These are phyloP conservation scores for Eumaeus atala DNA, from an alignment of 1,140 invertebrate species.

Conservation along the genomic window DNA sequence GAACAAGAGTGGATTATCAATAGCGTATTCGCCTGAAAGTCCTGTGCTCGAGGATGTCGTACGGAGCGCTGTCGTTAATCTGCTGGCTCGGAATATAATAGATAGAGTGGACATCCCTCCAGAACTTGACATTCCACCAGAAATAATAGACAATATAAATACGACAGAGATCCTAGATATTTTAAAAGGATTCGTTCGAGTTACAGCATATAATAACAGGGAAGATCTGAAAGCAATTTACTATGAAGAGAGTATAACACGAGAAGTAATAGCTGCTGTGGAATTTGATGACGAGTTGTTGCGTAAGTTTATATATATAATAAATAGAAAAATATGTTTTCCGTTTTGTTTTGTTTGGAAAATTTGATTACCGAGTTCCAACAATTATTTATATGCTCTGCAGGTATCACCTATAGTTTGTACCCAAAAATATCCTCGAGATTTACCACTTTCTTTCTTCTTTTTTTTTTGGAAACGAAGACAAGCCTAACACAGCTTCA, in stretches of 20 bases:
- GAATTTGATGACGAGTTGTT: conserved; percentile 51
- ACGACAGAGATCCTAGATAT: conserved; percentile 35
- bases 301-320: too few relatives aligned
- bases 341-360: too few relatives aligned
- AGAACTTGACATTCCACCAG: conserved; percentile 30
- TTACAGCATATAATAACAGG: conserved; percentile 43
- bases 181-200: conserved; percentile 34
- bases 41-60: conserved; percentile 49
- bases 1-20: conserved; percentile 41
- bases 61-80: conserved; percentile 36
- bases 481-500: too few relatives aligned
- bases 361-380: too few relatives aligned
- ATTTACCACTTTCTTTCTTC: too few relatives aligned
- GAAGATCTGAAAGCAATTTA: conserved; percentile 44
- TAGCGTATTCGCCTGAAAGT: conserved; percentile 57
- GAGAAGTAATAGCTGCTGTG: conserved; percentile 47
- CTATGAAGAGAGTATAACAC: conserved; percentile 38
- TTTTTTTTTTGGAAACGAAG: too few relatives aligned
- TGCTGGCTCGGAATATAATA: conserved; percentile 36
- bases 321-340: too few relatives aligned
- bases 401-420: too few relatives aligned
- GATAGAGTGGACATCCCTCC: conserved; percentile 33
- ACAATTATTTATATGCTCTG: too few relatives aligned
- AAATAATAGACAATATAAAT: conserved; percentile 27
- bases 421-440: too few relatives aligned